Evolutionary conservation across 2,113 vertebrate genomes (phyloP), one percentile per base, ranked within the genome.

Genomic region (Misgurnus anguillicaudatus): DNA sequence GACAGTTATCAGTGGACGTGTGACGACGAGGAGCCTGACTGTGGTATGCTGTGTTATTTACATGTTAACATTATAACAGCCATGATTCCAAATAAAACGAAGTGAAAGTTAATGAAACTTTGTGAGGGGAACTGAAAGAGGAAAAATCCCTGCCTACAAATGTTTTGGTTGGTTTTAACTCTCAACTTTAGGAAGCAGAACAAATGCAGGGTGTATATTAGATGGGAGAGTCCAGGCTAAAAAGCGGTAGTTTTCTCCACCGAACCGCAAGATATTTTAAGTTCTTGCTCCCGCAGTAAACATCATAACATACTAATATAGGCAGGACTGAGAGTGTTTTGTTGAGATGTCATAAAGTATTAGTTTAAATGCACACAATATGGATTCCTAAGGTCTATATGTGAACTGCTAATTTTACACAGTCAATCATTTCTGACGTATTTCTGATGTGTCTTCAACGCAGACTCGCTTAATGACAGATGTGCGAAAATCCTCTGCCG

Each of bases 401-500:
- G 17, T 24, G 68, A 19, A 71, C 39, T 42, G 55, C 58, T 60
- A 9, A 61, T 57, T 77, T 45, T 21, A 31, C 68, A 72, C 77
- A 17, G 63, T 1, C 38, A 14, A 74, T 80, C 14, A 57, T 70
- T 77, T n/a, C n/a, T n/a, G 6, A 74, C 4, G 14, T 9, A 39
- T 75, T 21, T 65, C 45, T 75, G 24, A 13, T 83, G 61, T 77
- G 39, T 84, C 51, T 89, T 85, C 79, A 3, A 92, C 93, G 80
- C 90, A 99, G 97, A 94, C 83, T 87, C 92, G 5, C 70, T 93
- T 75, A 82, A 91, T 82, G 91, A 96, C 84, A 87, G 48, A 19
- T 99, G 97, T 85, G 91, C 96, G 83, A 92, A 93, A 85, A 87
- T 94, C 68, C 82, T 94, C 42, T 99, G 97, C 89, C 88, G 89